These are phyloP conservation scores for Hozukius guyotensis DNA, from an alignment of 2,797 vertebrate genomes.

Conservation along the genomic window DNA sequence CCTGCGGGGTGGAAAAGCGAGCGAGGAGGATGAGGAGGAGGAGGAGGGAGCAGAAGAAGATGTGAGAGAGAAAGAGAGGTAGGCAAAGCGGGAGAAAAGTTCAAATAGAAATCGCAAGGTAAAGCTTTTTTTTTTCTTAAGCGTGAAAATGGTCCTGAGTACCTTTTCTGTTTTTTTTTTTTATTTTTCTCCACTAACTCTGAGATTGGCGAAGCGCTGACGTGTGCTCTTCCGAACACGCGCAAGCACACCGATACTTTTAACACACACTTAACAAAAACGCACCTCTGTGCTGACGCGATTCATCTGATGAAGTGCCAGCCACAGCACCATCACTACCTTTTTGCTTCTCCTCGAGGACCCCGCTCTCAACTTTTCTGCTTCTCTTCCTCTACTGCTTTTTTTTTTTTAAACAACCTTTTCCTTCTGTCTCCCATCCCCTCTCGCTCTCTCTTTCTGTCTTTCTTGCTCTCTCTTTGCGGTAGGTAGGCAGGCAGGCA, in stretches of 20 bases:
- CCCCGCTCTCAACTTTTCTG: slow-evolving; percentile 35
- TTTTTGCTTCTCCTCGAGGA: slow-evolving; percentile 44
- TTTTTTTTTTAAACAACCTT: slow-evolving; percentile 15
- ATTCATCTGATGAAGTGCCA: slow-evolving; percentile 68
- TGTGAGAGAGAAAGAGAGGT: slow-evolving; percentile 30
- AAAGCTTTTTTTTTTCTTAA: slow-evolving; percentile 51
- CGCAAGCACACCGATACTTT: slow-evolving; percentile 45
- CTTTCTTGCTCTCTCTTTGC: slow-evolving; percentile 25
- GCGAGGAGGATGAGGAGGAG: background rate
- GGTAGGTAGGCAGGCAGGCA: slow-evolving; percentile 61
- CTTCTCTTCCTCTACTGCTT: slow-evolving; percentile 1
- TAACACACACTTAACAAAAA: slow-evolving; percentile 61
- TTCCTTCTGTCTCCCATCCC: slow-evolving; percentile 24
- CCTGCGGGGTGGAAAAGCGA: slow-evolving; percentile 60
- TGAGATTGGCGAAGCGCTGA: slow-evolving; percentile 64
- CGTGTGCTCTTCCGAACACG: slow-evolving; percentile 28
- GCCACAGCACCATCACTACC: slow-evolving; percentile 48
- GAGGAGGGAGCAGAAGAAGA: slow-evolving; percentile 23
- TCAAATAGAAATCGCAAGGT: slow-evolving; percentile 72
- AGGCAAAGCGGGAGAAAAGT: slow-evolving; percentile 55
- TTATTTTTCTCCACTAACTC: slow-evolving; percentile 32
- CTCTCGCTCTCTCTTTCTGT: slow-evolving; percentile 7
- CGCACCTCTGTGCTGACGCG: slow-evolving; percentile 37
- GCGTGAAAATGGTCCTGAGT: slow-evolving; percentile 58
- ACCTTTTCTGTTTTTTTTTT: slow-evolving; percentile 39